Evolutionary conservation across 2,113 vertebrate species (phyloP).

Genomic region (Myanophis thanlyinensis): DNA sequence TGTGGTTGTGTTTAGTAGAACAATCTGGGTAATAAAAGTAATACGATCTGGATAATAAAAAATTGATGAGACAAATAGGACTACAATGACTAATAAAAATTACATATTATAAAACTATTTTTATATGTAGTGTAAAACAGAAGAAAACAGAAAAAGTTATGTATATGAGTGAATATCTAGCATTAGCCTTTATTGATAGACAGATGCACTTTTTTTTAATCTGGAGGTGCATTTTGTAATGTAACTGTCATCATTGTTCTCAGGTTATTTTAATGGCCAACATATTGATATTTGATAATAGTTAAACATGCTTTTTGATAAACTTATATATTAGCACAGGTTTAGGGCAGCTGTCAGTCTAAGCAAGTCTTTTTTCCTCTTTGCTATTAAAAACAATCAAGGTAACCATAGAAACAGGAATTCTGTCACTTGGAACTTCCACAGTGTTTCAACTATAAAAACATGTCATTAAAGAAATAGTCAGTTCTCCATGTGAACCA

Average conservation of each 20-base stretch:
- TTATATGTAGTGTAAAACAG: neutral
- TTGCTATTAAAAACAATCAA: constrained; percentile 62
- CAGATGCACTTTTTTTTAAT: neutral
- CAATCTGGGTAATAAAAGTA: neutral
- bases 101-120: neutral
- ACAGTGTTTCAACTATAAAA: constrained; percentile 30
- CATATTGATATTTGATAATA: constrained; percentile 8
- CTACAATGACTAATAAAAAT: neutral
- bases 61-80: neutral
- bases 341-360: constrained; percentile 52
- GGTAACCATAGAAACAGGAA: constrained; percentile 58
- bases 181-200: neutral
- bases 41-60: neutral
- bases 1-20: neutral
- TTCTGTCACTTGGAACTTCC: constrained; percentile 43
- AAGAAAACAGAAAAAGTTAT: neutral
- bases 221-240: neutral
- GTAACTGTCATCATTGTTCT: neutral
- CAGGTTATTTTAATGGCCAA: neutral
- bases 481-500: constrained; percentile 18
- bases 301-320: constrained; percentile 34
- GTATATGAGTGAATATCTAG: neutral
- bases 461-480: constrained; percentile 39
- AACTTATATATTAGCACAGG: constrained; percentile 21
- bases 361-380: constrained; percentile 27